phyloP scores from a whole-genome alignment of 2,797 vertebrate species.

The Benthosema pterotum region DNA sequence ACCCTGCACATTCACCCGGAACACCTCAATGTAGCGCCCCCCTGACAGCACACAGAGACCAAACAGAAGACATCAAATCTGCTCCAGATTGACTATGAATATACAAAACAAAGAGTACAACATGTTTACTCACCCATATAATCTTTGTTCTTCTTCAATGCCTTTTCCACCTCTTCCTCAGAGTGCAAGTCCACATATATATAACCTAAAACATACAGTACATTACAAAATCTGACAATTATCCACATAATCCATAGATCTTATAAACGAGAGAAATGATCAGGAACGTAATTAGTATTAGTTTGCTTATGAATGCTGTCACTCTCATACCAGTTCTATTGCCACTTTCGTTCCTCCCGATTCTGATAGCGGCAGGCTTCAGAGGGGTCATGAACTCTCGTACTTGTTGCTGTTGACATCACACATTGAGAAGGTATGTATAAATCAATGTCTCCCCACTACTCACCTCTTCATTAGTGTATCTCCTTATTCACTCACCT shows the following conservation, averaged over 20 bases:
- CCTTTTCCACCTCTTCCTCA: slow-evolving; percentile 87
- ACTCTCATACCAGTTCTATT: slow-evolving; percentile 84
- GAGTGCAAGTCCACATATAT: slow-evolving; percentile 91
- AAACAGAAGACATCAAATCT: slow-evolving; percentile 1
- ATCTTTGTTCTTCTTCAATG: slow-evolving; percentile 89
- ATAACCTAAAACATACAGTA: slow-evolving; percentile 81
- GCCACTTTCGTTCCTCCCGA: slow-evolving; percentile 84
- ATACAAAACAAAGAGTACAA: neutral
- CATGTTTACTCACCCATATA: slow-evolving; percentile 86
- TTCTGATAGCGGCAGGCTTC: slow-evolving; percentile 88
- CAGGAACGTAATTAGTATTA: neutral
- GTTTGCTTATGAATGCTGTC: neutral
- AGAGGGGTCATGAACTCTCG: slow-evolving; percentile 90
- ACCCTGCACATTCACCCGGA: slow-evolving; percentile 62
- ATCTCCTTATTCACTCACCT: slow-evolving; percentile 73
- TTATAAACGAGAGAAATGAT: neutral
- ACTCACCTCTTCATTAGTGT: neutral
- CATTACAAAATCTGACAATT: slow-evolving; percentile 13
- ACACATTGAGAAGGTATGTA: slow-evolving; percentile 1
- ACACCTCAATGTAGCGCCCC: slow-evolving; percentile 89
- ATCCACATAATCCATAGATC: neutral
- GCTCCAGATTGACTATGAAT: neutral
- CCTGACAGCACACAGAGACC: slow-evolving; percentile 68
- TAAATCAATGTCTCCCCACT: neutral
- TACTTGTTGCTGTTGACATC: slow-evolving; percentile 84